Percentiles rank a stretch among this genome's conserved stretches.
phyloP scores from a whole-genome alignment of 2,797 vertebrate species.

The Argentina silus region DNA sequence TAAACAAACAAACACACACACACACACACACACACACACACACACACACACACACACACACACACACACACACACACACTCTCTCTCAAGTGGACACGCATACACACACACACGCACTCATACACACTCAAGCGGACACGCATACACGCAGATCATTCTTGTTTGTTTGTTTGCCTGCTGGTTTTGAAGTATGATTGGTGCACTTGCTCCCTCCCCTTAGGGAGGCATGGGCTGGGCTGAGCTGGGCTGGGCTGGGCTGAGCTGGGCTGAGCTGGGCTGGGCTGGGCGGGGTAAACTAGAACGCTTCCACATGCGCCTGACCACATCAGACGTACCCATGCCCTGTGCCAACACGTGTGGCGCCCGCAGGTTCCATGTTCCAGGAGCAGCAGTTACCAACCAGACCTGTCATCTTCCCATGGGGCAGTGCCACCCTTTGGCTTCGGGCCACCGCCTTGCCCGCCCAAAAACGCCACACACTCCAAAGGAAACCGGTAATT shows the following conservation, averaged over 20 bases:
- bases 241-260: slow-evolving; percentile 55
- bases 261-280: slow-evolving; percentile 56
- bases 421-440: slow-evolving; percentile 64
- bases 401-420: slow-evolving; percentile 70
- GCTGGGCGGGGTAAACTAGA: slow-evolving; percentile 67
- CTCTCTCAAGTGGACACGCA: not conserved
- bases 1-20: slow-evolving; percentile 20
- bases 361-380: slow-evolving; percentile 68
- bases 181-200: slow-evolving; percentile 44
- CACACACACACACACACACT: not conserved
- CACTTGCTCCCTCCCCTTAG: slow-evolving; percentile 31
- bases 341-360: slow-evolving; percentile 72
- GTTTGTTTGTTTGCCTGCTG: slow-evolving; percentile 35
- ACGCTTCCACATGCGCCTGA: slow-evolving; percentile 76
- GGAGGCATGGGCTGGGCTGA: slow-evolving; percentile 55
- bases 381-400: slow-evolving; percentile 61
- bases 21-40: slow-evolving; percentile 3
- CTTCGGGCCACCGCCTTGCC: slow-evolving; percentile 52
- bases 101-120: not conserved
- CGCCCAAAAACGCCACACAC: slow-evolving; percentile 44
- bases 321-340: slow-evolving; percentile 74
- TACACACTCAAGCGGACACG: not conserved
- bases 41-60: no score
- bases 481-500: slow-evolving; percentile 69
- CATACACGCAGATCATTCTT: not conserved